Evolutionary conservation across 2,888 invertebrate species (phyloP).

Genomic region (Muschampia staudingeri): DNA sequence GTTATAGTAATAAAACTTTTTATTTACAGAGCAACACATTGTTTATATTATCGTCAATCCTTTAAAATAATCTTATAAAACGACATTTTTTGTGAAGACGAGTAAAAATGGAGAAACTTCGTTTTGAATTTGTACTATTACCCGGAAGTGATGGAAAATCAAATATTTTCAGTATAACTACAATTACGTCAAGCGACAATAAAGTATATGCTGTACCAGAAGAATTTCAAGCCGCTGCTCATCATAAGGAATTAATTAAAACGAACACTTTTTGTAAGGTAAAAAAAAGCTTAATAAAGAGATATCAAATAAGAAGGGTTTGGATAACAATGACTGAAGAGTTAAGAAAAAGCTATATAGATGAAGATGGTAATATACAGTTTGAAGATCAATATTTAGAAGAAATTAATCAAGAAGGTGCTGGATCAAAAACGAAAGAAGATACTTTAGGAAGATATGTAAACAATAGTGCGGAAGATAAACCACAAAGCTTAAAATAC

Average conservation of each 20-base stretch:
- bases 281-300: slow-evolving; percentile 60
- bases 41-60: not conserved
- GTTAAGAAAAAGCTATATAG: slow-evolving; percentile 48
- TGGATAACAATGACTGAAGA: slow-evolving; percentile 60
- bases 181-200: slow-evolving; percentile 39
- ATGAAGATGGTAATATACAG: slow-evolving; percentile 61
- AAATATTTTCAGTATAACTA: slow-evolving; percentile 44
- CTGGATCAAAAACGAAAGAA: slow-evolving; percentile 5
- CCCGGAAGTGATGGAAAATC: slow-evolving; percentile 54
- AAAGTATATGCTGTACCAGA: slow-evolving; percentile 54
- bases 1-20: not conserved
- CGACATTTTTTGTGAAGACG: slow-evolving; percentile 14
- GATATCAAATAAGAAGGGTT: slow-evolving; percentile 55
- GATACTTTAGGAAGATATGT: slow-evolving; percentile 51
- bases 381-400: slow-evolving; percentile 62
- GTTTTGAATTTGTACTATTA: slow-evolving; percentile 47
- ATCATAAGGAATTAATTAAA: slow-evolving; percentile 50
- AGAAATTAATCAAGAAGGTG: slow-evolving; percentile 51
- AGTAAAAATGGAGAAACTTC: slow-evolving; percentile 49
- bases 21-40: slow-evolving; percentile 18
- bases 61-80: slow-evolving; percentile 27
- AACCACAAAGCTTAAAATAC: slow-evolving; percentile 63
- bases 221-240: slow-evolving; percentile 46
- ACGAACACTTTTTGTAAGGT: slow-evolving; percentile 48
- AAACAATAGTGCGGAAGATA: slow-evolving; percentile 51